Conservation (phyloP, 2,888 invertebrate species). For the Ligdia adustata region DNA sequence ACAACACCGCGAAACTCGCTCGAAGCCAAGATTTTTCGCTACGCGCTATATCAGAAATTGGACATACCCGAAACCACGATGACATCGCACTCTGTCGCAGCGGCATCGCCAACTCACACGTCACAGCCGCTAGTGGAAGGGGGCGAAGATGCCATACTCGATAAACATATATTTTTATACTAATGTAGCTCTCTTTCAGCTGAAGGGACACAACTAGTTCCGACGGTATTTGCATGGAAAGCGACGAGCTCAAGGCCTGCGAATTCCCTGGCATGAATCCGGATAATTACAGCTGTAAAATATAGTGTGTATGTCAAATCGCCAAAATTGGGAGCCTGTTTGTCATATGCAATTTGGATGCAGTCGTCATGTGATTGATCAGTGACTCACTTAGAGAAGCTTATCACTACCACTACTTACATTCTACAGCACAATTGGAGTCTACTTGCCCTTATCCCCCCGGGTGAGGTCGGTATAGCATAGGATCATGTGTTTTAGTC, state of each 20-base stretch:
- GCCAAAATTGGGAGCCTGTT: slow-evolving; percentile 66
- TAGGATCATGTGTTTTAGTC: too few species aligned
- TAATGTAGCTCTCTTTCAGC: slow-evolving; percentile 59
- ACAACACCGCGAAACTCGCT: slow-evolving; percentile 41
- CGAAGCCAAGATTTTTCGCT: slow-evolving; percentile 51
- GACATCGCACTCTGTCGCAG: slow-evolving; percentile 56
- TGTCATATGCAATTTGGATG: slow-evolving; percentile 50
- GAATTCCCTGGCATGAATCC: slow-evolving; percentile 77
- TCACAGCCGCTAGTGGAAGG: slow-evolving; percentile 47
- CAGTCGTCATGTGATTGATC: slow-evolving; percentile 41
- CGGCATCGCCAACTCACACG: slow-evolving; percentile 65
- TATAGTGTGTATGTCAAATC: slow-evolving; percentile 60
- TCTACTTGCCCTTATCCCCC: too few species aligned
- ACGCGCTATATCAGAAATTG: slow-evolving; percentile 48
- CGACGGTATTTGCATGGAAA: slow-evolving; percentile 64
- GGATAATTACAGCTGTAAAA: slow-evolving; percentile 58
- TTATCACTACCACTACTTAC: too few species aligned
- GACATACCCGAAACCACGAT: slow-evolving; percentile 75
- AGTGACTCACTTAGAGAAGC: slow-evolving; percentile 31
- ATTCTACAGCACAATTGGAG: too few species aligned
- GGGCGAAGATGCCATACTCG: slow-evolving; percentile 50
- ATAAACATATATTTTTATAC: slow-evolving; percentile 47
- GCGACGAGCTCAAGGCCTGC: slow-evolving; percentile 64
- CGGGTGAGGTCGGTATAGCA: too few species aligned
- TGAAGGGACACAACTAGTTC: slow-evolving; percentile 65